phyloP scores from a whole-genome alignment of 2,888 invertebrate species.

The Brenthis hecate region DNA sequence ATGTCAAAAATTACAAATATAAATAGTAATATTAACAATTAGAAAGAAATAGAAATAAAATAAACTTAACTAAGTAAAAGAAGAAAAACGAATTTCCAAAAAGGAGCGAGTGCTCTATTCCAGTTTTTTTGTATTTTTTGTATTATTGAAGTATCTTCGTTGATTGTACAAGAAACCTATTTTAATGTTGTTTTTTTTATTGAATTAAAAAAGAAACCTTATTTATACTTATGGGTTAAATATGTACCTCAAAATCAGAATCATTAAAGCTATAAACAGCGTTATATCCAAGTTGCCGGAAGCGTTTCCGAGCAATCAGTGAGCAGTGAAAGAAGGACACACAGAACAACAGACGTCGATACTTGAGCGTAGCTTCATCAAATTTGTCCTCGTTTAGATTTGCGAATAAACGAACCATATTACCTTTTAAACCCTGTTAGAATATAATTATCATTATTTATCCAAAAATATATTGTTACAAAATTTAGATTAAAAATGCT shows the following conservation, averaged over 20 bases:
- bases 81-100: not conserved
- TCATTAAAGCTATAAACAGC: constrained; percentile 95
- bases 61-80: constrained; percentile 13
- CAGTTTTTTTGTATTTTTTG: too few species aligned
- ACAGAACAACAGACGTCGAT: constrained; percentile 89
- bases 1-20: not conserved
- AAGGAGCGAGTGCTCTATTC: too few species aligned
- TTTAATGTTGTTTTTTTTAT: too few species aligned
- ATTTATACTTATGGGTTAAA: too few species aligned
- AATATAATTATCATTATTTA: not conserved
- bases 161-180: too few species aligned
- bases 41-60: not conserved
- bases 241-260: constrained; percentile 91
- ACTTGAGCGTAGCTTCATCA: constrained; percentile 87
- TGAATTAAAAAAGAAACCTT: too few species aligned
- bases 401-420: constrained; percentile 91
- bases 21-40: not conserved
- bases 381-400: constrained; percentile 90
- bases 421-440: constrained; percentile 90
- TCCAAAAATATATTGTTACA: not conserved
- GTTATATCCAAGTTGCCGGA: constrained; percentile 95
- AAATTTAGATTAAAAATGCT: too few species aligned
- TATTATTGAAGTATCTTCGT: too few species aligned
- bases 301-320: constrained; percentile 92
- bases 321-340: constrained; percentile 94